These are phyloP conservation scores for Hyperoodon ampullatus DNA, from an alignment of 2,113 vertebrate genomes.

Conservation along the genomic window DNA sequence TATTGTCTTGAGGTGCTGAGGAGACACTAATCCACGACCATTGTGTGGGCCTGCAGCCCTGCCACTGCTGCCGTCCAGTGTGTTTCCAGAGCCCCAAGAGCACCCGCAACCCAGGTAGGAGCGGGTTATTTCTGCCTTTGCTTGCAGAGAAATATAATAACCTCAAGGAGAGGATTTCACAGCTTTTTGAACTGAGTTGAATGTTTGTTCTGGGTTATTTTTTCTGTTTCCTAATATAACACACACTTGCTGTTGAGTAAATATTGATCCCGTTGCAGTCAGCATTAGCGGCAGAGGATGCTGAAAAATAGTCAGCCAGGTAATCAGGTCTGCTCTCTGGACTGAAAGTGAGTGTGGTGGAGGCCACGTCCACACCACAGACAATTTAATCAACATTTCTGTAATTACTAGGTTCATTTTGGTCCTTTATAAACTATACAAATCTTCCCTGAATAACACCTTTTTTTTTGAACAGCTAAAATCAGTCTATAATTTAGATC, in stretches of 20 bases:
- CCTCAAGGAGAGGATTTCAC: slow-evolving; percentile 52
- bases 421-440: not conserved
- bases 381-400: slow-evolving; percentile 49
- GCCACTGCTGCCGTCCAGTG: accelerated
- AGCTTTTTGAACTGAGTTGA: slow-evolving; percentile 79
- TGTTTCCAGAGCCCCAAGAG: not conserved
- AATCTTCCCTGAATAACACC: not conserved
- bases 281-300: slow-evolving; percentile 59
- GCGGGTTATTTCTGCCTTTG: not conserved
- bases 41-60: not conserved
- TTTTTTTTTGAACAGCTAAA: not conserved
- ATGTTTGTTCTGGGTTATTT: slow-evolving; percentile 75
- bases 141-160: slow-evolving; percentile 58
- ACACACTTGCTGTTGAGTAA: slow-evolving; percentile 76
- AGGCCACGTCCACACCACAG: not conserved
- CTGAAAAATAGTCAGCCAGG: slow-evolving; percentile 36
- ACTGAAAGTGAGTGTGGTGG: not conserved
- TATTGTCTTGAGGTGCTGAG: not conserved
- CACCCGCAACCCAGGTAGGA: not conserved
- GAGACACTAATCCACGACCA: not conserved
- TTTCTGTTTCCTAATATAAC: slow-evolving; percentile 81
- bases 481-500: not conserved
- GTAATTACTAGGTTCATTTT: not conserved
- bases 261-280: slow-evolving; percentile 58
- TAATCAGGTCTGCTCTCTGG: slow-evolving; percentile 44